Conservation (phyloP, 1,140 invertebrate species). For the Trichomalopsis sarcophagae region DNA sequence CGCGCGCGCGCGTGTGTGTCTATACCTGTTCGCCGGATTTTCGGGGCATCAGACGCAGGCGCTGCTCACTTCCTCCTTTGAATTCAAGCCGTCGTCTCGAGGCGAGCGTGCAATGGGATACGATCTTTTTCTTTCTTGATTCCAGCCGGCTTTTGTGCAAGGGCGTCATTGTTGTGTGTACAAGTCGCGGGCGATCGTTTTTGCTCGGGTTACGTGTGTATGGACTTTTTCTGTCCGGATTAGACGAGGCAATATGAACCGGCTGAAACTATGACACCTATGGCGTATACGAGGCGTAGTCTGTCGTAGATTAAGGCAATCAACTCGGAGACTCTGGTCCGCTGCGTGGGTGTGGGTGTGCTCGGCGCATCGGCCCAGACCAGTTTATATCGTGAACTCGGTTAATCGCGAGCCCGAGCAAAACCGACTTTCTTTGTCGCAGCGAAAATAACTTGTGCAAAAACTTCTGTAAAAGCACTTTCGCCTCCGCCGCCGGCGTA, state of each 20-base stretch:
- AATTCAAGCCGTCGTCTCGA: background rate
- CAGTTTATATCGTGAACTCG: conserved; percentile 10
- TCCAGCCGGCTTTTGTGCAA: background rate
- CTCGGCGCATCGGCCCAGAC: background rate
- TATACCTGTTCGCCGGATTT: background rate
- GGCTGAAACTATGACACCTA: background rate
- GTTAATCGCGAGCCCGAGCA: background rate
- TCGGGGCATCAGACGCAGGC: background rate
- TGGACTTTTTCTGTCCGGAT: background rate
- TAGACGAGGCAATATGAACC: background rate
- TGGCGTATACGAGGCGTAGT: background rate
- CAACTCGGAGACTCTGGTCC: background rate
- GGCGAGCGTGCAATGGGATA: background rate
- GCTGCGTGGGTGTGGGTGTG: background rate
- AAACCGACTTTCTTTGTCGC: too few species aligned
- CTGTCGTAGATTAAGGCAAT: background rate
- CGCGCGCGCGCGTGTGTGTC: too few species aligned
- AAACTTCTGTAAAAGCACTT: too few species aligned
- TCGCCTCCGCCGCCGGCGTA: too few species aligned
- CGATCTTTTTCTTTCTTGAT: background rate
- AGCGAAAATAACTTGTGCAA: too few species aligned
- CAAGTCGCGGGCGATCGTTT: background rate
- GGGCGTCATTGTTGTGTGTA: background rate
- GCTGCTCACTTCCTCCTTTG: background rate
- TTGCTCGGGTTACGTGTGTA: background rate